These are phyloP conservation scores for Telenomus remus DNA, from an alignment of 1,140 invertebrate species.

Conservation along the genomic window DNA sequence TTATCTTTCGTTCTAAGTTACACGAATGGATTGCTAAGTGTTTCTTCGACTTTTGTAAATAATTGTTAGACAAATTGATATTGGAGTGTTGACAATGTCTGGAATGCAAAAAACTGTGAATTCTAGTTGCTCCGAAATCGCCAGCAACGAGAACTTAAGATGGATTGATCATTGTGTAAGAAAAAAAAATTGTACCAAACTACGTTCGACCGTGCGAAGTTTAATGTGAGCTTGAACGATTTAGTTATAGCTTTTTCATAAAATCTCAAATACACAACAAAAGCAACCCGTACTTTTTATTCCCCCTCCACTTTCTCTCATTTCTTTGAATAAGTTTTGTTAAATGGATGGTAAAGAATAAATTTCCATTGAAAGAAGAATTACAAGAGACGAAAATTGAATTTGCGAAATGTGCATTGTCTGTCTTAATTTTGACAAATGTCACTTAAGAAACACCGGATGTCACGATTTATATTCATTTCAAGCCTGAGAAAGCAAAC, in stretches of 20 bases:
- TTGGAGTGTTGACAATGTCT: slow-evolving; percentile 27
- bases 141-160: too few relatives aligned
- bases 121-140: too few relatives aligned
- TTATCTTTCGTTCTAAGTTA: too few relatives aligned
- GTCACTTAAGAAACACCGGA: too few relatives aligned
- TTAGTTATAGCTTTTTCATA: slow-evolving; percentile 54
- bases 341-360: too few relatives aligned
- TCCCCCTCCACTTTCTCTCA: too few relatives aligned
- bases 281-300: slow-evolving; percentile 6
- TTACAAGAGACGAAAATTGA: neutral
- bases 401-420: neutral
- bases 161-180: slow-evolving; percentile 8
- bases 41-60: too few relatives aligned
- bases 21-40: too few relatives aligned
- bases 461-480: too few relatives aligned
- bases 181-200: slow-evolving; percentile 17
- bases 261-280: slow-evolving; percentile 49
- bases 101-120: slow-evolving; percentile 8
- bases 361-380: too few relatives aligned
- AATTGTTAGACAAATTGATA: slow-evolving; percentile 18
- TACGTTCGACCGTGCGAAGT: slow-evolving; percentile 27
- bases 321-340: neutral
- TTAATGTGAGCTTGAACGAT: slow-evolving; percentile 48
- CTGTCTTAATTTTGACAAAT: neutral
- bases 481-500: too few relatives aligned